A percentile compares a stretch with the other conserved stretches of the same genome.
phyloP scores from a whole-genome alignment of 2,888 invertebrate species.

The Philaethria dido region DNA sequence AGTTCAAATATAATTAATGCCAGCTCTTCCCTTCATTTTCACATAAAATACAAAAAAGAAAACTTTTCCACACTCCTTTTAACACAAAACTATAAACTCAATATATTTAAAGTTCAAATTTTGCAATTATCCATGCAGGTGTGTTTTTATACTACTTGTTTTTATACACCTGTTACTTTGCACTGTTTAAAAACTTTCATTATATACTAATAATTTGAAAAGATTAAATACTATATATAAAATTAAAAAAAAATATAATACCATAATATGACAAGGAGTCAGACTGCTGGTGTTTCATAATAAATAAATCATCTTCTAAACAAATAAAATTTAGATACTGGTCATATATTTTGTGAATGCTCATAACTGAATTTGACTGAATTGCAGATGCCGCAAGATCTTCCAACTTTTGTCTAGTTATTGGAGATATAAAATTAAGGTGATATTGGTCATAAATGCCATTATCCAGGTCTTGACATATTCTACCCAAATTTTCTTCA shows the following conservation, averaged over 20 bases:
- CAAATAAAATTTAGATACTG: conserved; percentile 99
- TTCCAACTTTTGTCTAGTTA: conserved; percentile 96
- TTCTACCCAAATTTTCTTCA: conserved; percentile 97
- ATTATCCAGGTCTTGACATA: conserved; percentile 94
- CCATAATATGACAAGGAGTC: conserved; percentile 96
- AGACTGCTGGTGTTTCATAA: conserved; percentile 95
- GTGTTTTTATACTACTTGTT: not conserved
- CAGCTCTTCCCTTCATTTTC: no score
- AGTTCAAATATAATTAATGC: no score
- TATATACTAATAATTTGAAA: not conserved
- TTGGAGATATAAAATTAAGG: conserved; percentile 98
- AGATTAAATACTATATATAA: not conserved
- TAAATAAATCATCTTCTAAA: conserved; percentile 98
- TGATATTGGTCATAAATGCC: conserved; percentile 97
- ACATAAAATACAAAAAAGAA: no score
- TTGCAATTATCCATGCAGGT: no score
- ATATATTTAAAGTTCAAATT: no score
- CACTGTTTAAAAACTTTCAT: not conserved
- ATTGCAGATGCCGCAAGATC: conserved; percentile 97
- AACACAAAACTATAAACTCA: no score
- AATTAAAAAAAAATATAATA: conserved; percentile 57
- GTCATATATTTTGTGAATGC: conserved; percentile 97
- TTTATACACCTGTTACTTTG: not conserved
- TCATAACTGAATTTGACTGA: conserved; percentile 94
- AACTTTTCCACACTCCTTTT: no score